These are phyloP conservation scores for Cichladusa arquata DNA, from an alignment of 2,113 vertebrate genomes.

Conservation along the genomic window DNA sequence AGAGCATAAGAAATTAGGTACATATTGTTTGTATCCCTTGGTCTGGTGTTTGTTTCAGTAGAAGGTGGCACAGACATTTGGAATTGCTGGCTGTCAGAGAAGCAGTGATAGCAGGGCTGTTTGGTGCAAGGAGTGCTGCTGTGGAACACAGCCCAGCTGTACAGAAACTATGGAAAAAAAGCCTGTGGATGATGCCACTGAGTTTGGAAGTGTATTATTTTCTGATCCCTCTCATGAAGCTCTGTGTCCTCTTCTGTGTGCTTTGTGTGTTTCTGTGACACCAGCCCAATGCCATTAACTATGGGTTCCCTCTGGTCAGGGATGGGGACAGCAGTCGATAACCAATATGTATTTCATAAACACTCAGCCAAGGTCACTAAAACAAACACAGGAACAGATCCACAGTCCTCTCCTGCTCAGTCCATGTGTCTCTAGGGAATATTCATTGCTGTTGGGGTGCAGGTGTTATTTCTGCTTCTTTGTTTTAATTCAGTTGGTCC, in stretches of 20 bases:
- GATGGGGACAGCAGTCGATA: neutral
- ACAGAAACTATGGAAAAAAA: neutral
- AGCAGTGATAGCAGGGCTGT: neutral
- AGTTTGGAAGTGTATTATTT: neutral
- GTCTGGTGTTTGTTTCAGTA: neutral
- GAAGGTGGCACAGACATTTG: neutral
- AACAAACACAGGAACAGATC: neutral
- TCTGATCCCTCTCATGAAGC: neutral
- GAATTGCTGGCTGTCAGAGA: neutral
- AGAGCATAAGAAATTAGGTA: accelerated
- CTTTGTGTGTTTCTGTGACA: neutral
- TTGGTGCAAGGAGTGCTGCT: neutral
- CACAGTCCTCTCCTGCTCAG: neutral
- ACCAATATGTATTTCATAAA: constrained; percentile 52
- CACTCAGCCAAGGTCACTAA: constrained; percentile 23
- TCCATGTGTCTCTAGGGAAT: neutral
- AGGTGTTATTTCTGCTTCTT: constrained; percentile 49
- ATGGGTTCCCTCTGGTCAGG: neutral
- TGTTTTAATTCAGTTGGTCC: constrained; percentile 50
- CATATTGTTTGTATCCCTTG: neutral
- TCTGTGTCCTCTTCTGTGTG: neutral
- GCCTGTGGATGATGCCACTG: neutral
- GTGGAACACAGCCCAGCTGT: neutral
- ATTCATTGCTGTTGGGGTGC: constrained; percentile 31
- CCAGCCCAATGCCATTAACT: neutral